Base-by-base conservation (phyloP, 2,113 vertebrate species). In the Calidris pugnax region DNA sequence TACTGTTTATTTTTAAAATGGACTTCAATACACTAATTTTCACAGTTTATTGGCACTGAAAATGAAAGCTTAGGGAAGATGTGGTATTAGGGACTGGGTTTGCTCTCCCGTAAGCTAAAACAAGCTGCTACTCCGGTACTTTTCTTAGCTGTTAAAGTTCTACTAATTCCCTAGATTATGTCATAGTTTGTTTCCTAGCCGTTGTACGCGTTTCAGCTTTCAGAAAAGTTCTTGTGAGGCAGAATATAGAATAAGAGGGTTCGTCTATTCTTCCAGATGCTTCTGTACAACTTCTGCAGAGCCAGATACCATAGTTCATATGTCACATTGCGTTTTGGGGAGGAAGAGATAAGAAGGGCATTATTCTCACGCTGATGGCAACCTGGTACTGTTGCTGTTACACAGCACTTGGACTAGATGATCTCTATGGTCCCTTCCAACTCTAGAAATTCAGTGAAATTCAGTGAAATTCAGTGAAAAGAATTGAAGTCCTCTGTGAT, bases 1-100 rank as follows among this genome's bases (percentile, higher is more conserved):
- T 88, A 60, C 22, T 74, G 10, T 60, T 87, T 79, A 59, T 91
- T 96, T 95, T 95, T 77, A 80, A 93, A 83, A 43, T 85, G 18
- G 77, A 72, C 48, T 91, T 55, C 19, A 71, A 69, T 85, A 69
- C n/a, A 57, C 81, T 79, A 16, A 87, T 69, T 92, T 95, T 89
- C 73, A 73, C 57, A 59, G 64, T 86, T 95, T 92, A 91, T 77
- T 94, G 43, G 67, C 87, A 71, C 35, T 63, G 72, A 79, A 75
- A 87, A 63, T 39, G 74, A 68, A 62, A 71, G 68, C 26, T 84
- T 88, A 53, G 33, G 20, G 37, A 71, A 85, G 63, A 56, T 69
- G 27, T 47, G 21, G 16, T 88, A 37, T 59, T 81, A 84, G 47
- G 30, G 33, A n/a, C 33, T 84, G 51, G 4, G 10, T 83, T 90